Evolutionary conservation across 2,888 invertebrate genomes (phyloP).

Genomic region (Cryptus viduatorius): DNA sequence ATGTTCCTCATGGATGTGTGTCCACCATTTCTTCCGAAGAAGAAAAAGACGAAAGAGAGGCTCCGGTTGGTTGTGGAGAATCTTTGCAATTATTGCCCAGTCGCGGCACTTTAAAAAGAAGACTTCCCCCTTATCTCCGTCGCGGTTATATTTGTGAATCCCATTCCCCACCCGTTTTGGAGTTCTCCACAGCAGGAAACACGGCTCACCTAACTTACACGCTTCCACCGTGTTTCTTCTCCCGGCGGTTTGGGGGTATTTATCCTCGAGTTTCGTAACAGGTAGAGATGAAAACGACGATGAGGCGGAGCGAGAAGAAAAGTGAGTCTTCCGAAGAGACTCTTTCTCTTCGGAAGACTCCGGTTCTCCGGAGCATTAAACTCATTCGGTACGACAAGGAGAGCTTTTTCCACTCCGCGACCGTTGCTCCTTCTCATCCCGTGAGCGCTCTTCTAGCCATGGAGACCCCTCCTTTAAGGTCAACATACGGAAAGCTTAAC

Average conservation of each 20-base stretch:
- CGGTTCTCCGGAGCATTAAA: slow-evolving; percentile 53
- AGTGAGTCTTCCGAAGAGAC: background rate
- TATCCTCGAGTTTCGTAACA: too few relatives aligned
- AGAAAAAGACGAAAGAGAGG: slow-evolving; percentile 28
- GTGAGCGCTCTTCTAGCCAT: background rate
- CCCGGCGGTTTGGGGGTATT: too few relatives aligned
- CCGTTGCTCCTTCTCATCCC: slow-evolving; percentile 16
- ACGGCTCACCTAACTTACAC: slow-evolving; percentile 4
- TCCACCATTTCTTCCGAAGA: background rate
- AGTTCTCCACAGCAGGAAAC: slow-evolving; percentile 50
- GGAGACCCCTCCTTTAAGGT: slow-evolving; percentile 2
- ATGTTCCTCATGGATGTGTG: slow-evolving; percentile 2
- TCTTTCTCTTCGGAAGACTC: background rate
- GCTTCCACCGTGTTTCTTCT: background rate
- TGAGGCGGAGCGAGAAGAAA: background rate
- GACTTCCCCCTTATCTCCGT: background rate
- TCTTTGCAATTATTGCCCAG: slow-evolving; percentile 62
- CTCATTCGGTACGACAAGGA: slow-evolving; percentile 42
- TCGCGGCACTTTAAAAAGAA: slow-evolving; percentile 31
- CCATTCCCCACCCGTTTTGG: slow-evolving; percentile 15
- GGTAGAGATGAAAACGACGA: too few relatives aligned
- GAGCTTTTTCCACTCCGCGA: slow-evolving; percentile 56
- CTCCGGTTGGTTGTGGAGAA: slow-evolving; percentile 28
- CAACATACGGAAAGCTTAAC: slow-evolving; percentile 63
- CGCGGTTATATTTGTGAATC: slow-evolving; percentile 47